Conservation (phyloP, 37 sponge, comb jelly and placozoan species). For the Chondrosia reniformis region DNA sequence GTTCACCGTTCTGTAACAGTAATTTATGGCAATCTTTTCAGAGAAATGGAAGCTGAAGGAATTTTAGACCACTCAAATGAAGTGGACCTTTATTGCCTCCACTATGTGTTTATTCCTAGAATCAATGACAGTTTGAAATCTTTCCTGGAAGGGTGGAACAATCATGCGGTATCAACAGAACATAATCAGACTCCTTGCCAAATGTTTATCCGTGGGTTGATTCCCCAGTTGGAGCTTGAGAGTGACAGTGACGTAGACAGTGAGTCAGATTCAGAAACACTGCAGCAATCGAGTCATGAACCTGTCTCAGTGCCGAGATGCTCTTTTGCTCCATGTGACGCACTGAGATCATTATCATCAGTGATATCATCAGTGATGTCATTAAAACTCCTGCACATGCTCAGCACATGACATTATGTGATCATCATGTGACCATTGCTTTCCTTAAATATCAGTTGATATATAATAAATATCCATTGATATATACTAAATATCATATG, state of each 20-base stretch:
- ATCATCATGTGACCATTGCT: neutral
- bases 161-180: conserved; percentile 36
- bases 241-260: conserved; percentile 5
- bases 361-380: neutral
- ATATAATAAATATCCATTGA: neutral
- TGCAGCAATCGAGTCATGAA: neutral
- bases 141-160: conserved; percentile 41
- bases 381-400: neutral
- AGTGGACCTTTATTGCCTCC: conserved; percentile 35
- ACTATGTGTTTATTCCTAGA: conserved; percentile 28
- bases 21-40: conserved; percentile 33
- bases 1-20: conserved; percentile 25
- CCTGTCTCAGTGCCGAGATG: conserved; percentile 4
- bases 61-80: conserved; percentile 32
- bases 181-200: neutral
- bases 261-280: conserved; percentile 10
- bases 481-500: no score
- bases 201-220: conserved; percentile 11
- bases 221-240: neutral
- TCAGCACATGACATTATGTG: neutral
- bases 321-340: conserved; percentile 14
- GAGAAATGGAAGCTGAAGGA: conserved; percentile 26
- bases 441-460: neutral
- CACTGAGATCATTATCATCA: neutral
- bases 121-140: conserved; percentile 27